phyloP scores from a whole-genome alignment of 2,113 vertebrate species.

The Rhinolophus ferrumequinum region DNA sequence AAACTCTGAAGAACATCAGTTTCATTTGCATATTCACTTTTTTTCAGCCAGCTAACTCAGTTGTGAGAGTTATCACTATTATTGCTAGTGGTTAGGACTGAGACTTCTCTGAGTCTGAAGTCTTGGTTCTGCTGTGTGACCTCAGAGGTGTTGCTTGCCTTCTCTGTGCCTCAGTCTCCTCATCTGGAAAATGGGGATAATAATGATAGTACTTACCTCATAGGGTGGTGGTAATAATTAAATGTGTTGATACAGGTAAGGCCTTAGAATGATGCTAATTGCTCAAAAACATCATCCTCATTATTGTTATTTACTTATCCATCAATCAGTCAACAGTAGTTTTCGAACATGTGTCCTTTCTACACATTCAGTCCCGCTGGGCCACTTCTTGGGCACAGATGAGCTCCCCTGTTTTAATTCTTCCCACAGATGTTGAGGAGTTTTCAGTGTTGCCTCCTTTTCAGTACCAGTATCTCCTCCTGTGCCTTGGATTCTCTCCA shows the following conservation, averaged over 20 bases:
- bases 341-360: neutral
- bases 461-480: neutral
- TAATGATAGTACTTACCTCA: neutral
- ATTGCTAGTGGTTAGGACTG: neutral
- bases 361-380: neutral
- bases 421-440: neutral
- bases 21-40: neutral
- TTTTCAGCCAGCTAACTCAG: neutral
- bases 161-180: neutral
- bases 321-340: neutral
- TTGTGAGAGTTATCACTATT: neutral
- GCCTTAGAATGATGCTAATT: neutral
- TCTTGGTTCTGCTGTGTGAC: neutral
- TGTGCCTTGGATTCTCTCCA: neutral
- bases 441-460: neutral
- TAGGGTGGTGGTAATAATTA: neutral
- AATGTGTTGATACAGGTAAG: neutral
- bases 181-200: neutral
- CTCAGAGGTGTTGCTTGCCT: neutral
- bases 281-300: neutral
- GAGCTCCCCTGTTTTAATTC: neutral
- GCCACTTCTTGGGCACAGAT: neutral
- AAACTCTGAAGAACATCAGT: neutral
- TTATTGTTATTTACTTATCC: neutral
- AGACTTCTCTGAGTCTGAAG: neutral